phyloP scores from a whole-genome alignment of 2,797 vertebrate genomes.

The Hemitrygon akajei region DNA sequence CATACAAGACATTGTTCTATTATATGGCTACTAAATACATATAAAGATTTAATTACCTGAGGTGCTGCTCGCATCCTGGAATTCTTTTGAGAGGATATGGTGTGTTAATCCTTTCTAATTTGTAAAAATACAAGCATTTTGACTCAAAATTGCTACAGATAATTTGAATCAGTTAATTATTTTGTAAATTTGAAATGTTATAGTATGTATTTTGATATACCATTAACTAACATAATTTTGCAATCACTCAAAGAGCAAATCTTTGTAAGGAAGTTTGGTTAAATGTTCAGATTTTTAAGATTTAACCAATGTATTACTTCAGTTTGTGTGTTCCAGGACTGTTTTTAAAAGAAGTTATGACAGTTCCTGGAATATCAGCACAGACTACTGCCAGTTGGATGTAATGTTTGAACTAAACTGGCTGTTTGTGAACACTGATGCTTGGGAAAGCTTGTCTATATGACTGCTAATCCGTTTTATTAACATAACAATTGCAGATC shows the following conservation, averaged over 20 bases:
- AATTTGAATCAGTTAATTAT: not conserved
- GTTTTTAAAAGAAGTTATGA: not conserved
- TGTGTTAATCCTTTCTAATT: not conserved
- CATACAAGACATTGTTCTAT: not conserved
- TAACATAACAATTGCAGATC: not conserved
- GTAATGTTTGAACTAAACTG: not conserved
- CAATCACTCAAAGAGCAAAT: not conserved
- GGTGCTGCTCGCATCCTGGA: not conserved
- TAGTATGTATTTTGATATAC: not conserved
- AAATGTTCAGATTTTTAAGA: not conserved
- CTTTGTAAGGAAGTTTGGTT: not conserved
- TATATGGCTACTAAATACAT: not conserved
- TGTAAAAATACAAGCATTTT: not conserved
- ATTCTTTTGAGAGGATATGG: not conserved
- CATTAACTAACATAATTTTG: too few relatives aligned
- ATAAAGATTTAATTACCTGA: not conserved
- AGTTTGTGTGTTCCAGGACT: not conserved
- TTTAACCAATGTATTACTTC: constrained; percentile 1
- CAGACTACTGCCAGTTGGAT: not conserved
- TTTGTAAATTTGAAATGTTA: not conserved
- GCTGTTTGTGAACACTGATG: too few relatives aligned
- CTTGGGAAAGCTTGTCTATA: not conserved
- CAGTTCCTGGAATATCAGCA: not conserved
- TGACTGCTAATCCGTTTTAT: not conserved
- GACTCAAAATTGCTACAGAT: not conserved